Conservation (phyloP, 2,797 vertebrate species). For the Esox masquinongy region DNA sequence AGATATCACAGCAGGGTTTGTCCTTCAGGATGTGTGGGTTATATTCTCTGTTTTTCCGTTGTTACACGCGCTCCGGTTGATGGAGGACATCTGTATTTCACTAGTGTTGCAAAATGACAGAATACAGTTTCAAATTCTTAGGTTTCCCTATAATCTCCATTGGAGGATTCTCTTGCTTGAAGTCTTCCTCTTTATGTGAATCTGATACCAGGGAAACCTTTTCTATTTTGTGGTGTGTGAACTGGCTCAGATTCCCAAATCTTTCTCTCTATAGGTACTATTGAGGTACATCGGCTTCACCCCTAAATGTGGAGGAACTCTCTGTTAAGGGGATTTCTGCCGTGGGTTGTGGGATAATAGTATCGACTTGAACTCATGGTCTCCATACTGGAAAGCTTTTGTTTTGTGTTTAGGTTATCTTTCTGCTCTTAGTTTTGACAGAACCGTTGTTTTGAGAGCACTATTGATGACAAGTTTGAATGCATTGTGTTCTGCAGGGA, state of each 20-base stretch:
- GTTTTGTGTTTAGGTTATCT: not conserved
- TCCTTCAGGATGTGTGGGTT: not conserved
- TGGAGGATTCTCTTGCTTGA: not conserved
- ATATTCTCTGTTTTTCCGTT: not conserved
- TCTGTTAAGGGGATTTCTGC: not conserved
- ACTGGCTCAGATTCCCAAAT: not conserved
- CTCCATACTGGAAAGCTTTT: not conserved
- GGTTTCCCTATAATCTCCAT: not conserved
- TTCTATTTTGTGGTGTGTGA: no score
- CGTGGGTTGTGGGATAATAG: not conserved
- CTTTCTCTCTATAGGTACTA: not conserved
- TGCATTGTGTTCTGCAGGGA: constrained; percentile 50
- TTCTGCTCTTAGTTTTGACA: constrained; percentile 44
- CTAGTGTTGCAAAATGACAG: not conserved
- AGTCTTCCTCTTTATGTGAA: not conserved
- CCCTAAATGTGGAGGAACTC: not conserved
- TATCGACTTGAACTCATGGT: not conserved
- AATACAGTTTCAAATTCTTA: not conserved
- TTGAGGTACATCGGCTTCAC: not conserved
- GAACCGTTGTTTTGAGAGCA: constrained; percentile 65
- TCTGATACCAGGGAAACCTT: not conserved
- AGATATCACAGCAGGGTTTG: not conserved
- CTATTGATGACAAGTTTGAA: constrained; percentile 36
- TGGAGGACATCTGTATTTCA: not conserved
- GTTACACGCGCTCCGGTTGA: not conserved